Evolutionary conservation across 1,140 invertebrate genomes (phyloP), one percentile per base, ranked within the genome.

Genomic region (Fopius arisanus): DNA sequence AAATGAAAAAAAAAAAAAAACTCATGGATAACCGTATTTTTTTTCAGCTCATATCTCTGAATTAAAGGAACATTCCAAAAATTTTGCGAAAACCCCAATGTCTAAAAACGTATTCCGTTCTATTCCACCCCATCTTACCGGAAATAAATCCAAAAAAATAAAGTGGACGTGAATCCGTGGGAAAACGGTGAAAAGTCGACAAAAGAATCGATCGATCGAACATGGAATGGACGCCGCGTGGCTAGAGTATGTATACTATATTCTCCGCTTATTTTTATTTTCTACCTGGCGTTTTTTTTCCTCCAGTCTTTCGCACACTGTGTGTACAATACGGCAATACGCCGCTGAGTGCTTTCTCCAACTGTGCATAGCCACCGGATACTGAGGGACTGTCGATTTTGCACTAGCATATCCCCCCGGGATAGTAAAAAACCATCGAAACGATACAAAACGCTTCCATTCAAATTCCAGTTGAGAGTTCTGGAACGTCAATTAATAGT

Each of bases 341-440:
- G 48, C 16, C 48, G 48, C 21, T 54, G 48, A 54, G 48, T 54
- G 48, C 48, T 54, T 54, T 54, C 48, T 54, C 48, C 48, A 54
- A 54, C 48, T 54, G 48, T 54, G 48, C 48, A n/a, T n/a, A 54
- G 48, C 48, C 48, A 54, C 48, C 48, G 48, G 48, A 54, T 54
- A 19, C 48, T 54, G 48, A 54, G 48, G 9, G 48, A 54, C 48
- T 54, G 48, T 54, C 48, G 48, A 54, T 54, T 54, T 54, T 54
- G 48, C 48, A 54, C 48, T 54, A 54, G 48, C 48, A 54, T 23
- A 54, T 54, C 48, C 48, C 48, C 40, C 12, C 48, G 48, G 21
- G 19, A 54, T 54, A 54, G 48, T 19, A 26, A 26, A 54, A 26
- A 54, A 54, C n/a, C 16, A 54, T 21, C 4, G 48, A 54, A 54